Evolutionary conservation across 2,888 invertebrate species (phyloP).

Genomic region (Pollenia griseotomentosa): DNA sequence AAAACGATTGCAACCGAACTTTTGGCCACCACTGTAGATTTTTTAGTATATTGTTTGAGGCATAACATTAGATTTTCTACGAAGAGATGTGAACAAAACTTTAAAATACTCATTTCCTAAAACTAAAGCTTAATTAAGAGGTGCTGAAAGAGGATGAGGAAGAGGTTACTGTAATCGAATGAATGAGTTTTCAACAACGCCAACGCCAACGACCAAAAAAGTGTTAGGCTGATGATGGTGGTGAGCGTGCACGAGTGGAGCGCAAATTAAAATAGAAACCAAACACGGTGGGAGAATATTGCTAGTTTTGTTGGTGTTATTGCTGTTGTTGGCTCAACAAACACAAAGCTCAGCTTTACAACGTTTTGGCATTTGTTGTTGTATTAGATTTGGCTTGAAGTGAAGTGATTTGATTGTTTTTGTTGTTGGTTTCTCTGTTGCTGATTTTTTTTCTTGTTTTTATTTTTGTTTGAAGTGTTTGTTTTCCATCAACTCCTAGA

Average conservation of each 20-base stretch:
- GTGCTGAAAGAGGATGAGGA: no score
- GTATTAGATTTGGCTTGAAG: slow-evolving; percentile 37
- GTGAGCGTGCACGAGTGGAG: slow-evolving; percentile 34
- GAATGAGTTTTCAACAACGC: slow-evolving; percentile 59
- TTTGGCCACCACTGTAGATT: slow-evolving; percentile 11
- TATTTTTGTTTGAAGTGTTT: slow-evolving; percentile 38
- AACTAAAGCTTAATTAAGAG: slow-evolving; percentile 47
- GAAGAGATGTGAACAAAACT: slow-evolving; percentile 29
- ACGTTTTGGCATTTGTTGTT: slow-evolving; percentile 52
- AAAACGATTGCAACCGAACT: not conserved
- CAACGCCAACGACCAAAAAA: slow-evolving; percentile 51
- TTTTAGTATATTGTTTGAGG: slow-evolving; percentile 29
- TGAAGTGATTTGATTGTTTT: slow-evolving; percentile 51
- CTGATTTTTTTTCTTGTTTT: not conserved
- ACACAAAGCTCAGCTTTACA: slow-evolving; percentile 59
- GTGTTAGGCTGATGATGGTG: slow-evolving; percentile 63
- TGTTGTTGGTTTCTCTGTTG: slow-evolving; percentile 33
- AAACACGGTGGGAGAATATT: slow-evolving; percentile 36
- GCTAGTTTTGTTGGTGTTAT: not conserved
- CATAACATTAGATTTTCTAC: slow-evolving; percentile 35
- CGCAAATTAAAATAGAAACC: slow-evolving; percentile 32
- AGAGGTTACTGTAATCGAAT: slow-evolving; percentile 46
- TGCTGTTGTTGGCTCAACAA: slow-evolving; percentile 46
- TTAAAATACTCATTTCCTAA: slow-evolving; percentile 18
- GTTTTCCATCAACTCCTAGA: slow-evolving; percentile 55